Evolutionary conservation across 2,113 vertebrate species (phyloP), one percentile per base, ranked within the genome.

Genomic region (Rissa tridactyla): DNA sequence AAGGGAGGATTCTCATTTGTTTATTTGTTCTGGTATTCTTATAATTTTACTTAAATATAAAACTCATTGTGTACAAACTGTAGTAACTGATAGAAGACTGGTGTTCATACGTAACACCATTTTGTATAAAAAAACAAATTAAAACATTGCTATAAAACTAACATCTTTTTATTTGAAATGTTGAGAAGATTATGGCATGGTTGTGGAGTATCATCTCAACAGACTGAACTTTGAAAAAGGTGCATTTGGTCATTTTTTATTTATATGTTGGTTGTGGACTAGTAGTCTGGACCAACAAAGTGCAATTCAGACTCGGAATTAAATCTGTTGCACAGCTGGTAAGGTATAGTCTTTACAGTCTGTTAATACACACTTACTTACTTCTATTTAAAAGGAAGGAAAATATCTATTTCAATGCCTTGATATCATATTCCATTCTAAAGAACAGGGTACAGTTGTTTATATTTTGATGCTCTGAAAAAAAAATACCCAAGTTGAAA

Each of bases 41-140:
- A 40, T 44, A 0, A 17, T 76, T 82, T 82, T 46, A 60, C 32
- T 46, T 69, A 61, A 34, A 32, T 52, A 34, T 4, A 40, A 27
- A 69, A 54, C 16, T 69, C 2, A 40, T 38, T 1, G 1, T 18
- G 13, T 18, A 30, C 30, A 30, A 0, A 1, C 18, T 38, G 30
- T 16, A 85, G 15, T 21, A 66, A 66, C 27, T 44, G 22, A 34
- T 46, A 58, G 66, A 29, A 72, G 9, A n/a, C 2, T 58, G 6
- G 3, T 52, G 17, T 78, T 71, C 10, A 36, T 32, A 5, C 30
- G 20, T 65, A 65, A 60, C 2, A 4, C 27, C 1, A 26, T 65
- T 76, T 88, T 61, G 3, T 65, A 54, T 46, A 38, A 70, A 71
- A 71, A 78, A 36, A 16, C 34, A n/a, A 77, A 57, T 14, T 2